These are phyloP conservation scores for Melinaea marsaeus DNA, from an alignment of 2,888 invertebrate species.

Conservation along the genomic window DNA sequence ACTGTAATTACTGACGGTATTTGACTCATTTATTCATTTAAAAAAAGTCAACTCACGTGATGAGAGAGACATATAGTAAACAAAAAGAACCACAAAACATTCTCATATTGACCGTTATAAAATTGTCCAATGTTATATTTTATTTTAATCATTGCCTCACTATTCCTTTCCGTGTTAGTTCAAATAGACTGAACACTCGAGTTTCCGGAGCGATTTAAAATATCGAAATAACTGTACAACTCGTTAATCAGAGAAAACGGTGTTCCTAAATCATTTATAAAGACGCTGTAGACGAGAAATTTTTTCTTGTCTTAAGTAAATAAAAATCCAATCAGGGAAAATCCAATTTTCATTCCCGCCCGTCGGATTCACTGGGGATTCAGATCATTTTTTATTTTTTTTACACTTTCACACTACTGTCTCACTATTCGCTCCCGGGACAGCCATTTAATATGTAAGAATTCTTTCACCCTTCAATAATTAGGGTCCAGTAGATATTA, in stretches of 20 bases:
- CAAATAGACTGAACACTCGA: conserved; percentile 1
- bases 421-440: conserved; percentile 32
- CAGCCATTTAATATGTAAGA: conserved; percentile 7
- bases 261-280: conserved; percentile 70
- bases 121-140: too few species aligned
- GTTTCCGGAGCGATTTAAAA: neutral
- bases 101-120: too few species aligned
- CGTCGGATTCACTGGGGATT: conserved; percentile 68
- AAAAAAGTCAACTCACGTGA: too few species aligned
- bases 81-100: too few species aligned
- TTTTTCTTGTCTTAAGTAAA: conserved; percentile 79
- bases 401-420: conserved; percentile 64
- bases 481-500: conserved; percentile 15
- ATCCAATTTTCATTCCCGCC: conserved; percentile 76
- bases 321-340: conserved; percentile 77
- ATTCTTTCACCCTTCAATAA: neutral
- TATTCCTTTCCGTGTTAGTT: neutral
- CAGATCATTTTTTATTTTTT: conserved; percentile 60
- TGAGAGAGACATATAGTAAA: too few species aligned
- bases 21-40: too few species aligned
- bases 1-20: too few species aligned
- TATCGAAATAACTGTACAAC: conserved; percentile 20
- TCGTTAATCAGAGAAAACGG: conserved; percentile 35
- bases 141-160: neutral
- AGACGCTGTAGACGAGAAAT: conserved; percentile 53